phyloP scores from a whole-genome alignment of 2,888 invertebrate species.

The Parochlus steinenii region DNA sequence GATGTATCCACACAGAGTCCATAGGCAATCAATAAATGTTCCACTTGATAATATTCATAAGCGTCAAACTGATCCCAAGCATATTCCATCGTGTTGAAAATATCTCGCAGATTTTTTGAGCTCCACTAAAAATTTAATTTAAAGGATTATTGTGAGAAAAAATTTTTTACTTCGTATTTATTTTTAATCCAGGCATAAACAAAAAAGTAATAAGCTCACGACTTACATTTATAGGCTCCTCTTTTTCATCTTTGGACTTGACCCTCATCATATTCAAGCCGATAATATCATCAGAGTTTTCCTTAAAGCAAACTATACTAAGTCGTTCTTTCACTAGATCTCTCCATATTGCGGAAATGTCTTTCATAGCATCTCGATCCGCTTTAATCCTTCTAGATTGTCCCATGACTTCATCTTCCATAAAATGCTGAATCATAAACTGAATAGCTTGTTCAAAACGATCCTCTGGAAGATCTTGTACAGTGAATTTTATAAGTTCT shows the following conservation, averaged over 20 bases:
- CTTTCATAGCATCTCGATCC: background rate
- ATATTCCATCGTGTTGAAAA: background rate
- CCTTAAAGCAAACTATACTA: constrained; percentile 7
- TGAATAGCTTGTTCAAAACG: constrained; percentile 8
- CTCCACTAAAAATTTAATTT: background rate
- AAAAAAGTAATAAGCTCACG: background rate
- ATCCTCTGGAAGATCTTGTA: constrained; percentile 11
- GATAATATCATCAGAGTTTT: constrained; percentile 3
- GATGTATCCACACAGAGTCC: constrained; percentile 7
- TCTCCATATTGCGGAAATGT: background rate
- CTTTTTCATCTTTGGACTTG: background rate
- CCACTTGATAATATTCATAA: constrained; percentile 4
- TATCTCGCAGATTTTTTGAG: background rate
- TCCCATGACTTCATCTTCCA: constrained; percentile 8
- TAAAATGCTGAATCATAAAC: constrained; percentile 5
- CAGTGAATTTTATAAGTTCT: constrained; percentile 5
- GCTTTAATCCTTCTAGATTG: background rate
- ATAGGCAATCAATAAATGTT: background rate
- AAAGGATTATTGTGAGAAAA: no score
- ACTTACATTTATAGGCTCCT: background rate
- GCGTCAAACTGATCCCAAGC: background rate
- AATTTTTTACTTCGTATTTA: background rate
- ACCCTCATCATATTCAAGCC: constrained; percentile 1
- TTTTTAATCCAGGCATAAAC: background rate
- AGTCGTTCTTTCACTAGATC: background rate